Evolutionary conservation across 2,113 vertebrate species (phyloP), one percentile per base, ranked within the genome.

Genomic region (Glareola pratincola): DNA sequence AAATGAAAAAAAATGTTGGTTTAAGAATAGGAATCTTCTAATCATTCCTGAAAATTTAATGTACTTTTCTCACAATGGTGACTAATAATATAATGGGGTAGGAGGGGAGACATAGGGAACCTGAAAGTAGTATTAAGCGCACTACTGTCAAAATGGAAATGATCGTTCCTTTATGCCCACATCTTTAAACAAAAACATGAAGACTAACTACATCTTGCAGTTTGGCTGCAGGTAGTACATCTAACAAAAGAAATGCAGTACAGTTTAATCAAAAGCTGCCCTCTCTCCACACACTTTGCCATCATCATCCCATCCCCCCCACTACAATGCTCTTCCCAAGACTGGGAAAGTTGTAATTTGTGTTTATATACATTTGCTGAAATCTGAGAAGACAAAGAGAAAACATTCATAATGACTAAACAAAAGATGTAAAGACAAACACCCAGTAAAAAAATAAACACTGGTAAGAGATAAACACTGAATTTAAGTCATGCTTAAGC

Each of bases 241-340:
- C 14, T 68, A 79, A 63, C 12, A 63, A 57, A 63, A 57, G 41
- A 88, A 68, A 73, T 12, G 6, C 16, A 45, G 13, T 20, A 56
- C 36, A 36, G 11, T 67, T 85, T n/a, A 77, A 90, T 11, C 6
- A 45, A 54, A 37, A 37, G 20, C 60, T 67, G 13, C 11, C 3
- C 22, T 36, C 18, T 29, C 22, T 29, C 22, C 8, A 50, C 23
- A 50, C n/a, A 41, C 7, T 1, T 39, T 1, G 1, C 24, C 15
- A 18, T 12, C 7, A 2, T 57, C 3, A 4, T 47, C 47, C 50
- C 37, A 36, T 24, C 4, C 6, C 21, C 12, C 2, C 3, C 8
- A 19, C 7, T 1, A 2, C 22, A 59, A 50, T 0, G 4, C 15
- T 39, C 24, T 37, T 81, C 17, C 9, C 39, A 66, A 57, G 11